Conservation (phyloP, 2,797 vertebrate species). For the Trematomus bernacchii region DNA sequence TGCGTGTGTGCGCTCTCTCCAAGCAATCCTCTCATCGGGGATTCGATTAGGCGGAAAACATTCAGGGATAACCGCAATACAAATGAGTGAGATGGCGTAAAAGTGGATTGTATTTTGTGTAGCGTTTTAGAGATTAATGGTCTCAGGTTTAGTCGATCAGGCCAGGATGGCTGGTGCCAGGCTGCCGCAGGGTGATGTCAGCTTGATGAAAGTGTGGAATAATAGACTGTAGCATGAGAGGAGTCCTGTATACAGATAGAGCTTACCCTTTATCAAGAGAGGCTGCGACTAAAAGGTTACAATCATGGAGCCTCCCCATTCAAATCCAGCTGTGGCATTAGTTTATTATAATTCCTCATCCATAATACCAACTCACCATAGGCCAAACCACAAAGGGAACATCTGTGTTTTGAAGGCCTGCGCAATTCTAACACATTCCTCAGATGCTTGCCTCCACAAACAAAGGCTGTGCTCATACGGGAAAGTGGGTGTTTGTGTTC, state of each 20-base stretch:
- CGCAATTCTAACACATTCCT: constrained; percentile 82
- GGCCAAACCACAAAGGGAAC: constrained; percentile 64
- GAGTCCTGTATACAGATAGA: neutral
- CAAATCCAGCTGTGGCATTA: constrained; percentile 12
- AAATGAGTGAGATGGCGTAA: constrained; percentile 55
- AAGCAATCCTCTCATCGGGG: constrained; percentile 50
- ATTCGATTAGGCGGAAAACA: constrained; percentile 59
- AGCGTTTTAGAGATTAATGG: constrained; percentile 70
- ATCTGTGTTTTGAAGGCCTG: constrained; percentile 72
- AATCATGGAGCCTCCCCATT: constrained; percentile 13
- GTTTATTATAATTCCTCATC: constrained; percentile 39
- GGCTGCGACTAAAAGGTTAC: constrained; percentile 4
- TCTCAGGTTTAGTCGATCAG: constrained; percentile 50
- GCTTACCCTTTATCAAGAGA: constrained; percentile 6
- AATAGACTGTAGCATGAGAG: constrained; percentile 26
- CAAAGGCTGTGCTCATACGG: constrained; percentile 70
- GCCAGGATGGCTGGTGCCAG: constrained; percentile 60
- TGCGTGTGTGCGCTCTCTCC: neutral
- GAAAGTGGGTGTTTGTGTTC: constrained; percentile 43
- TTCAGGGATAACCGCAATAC: constrained; percentile 55
- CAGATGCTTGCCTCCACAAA: constrained; percentile 76
- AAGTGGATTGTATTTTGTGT: constrained; percentile 73
- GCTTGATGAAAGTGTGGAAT: constrained; percentile 34
- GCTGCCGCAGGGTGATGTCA: constrained; percentile 44
- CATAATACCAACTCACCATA: constrained; percentile 30